These are phyloP conservation scores for Oplegnathus fasciatus DNA, from an alignment of 2,113 vertebrate genomes.

Conservation along the genomic window DNA sequence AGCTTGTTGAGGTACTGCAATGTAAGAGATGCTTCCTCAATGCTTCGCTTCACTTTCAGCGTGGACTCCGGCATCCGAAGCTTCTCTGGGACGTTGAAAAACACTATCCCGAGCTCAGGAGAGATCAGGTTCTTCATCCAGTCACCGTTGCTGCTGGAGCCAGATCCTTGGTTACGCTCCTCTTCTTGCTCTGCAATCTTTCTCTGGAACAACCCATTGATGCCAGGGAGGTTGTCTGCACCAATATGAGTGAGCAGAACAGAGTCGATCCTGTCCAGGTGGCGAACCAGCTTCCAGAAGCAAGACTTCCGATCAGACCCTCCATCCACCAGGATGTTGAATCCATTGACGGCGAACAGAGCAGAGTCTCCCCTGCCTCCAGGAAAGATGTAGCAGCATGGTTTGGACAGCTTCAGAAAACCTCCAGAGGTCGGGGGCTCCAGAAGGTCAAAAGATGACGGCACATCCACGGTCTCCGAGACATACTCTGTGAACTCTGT, in stretches of 20 bases:
- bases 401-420: slow-evolving; percentile 97
- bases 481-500: slow-evolving; percentile 95
- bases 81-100: slow-evolving; percentile 97
- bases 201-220: slow-evolving; percentile 96
- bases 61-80: slow-evolving; percentile 93
- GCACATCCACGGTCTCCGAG: slow-evolving; percentile 95
- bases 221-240: slow-evolving; percentile 96
- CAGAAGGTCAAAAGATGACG: slow-evolving; percentile 95
- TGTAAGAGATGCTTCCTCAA: slow-evolving; percentile 95
- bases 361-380: slow-evolving; percentile 97
- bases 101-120: slow-evolving; percentile 96
- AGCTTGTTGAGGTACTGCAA: slow-evolving; percentile 95
- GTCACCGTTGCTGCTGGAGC: slow-evolving; percentile 93
- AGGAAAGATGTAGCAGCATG: slow-evolving; percentile 99
- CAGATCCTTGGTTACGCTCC: slow-evolving; percentile 92
- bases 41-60: slow-evolving; percentile 95
- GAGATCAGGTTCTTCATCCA: slow-evolving; percentile 98
- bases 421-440: slow-evolving; percentile 98
- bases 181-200: slow-evolving; percentile 97
- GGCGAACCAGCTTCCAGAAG: slow-evolving; percentile 98
- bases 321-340: slow-evolving; percentile 97
- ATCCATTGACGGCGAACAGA: slow-evolving; percentile 97
- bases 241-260: slow-evolving; percentile 97
- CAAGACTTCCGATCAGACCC: slow-evolving; percentile 96
- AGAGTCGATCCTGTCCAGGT: slow-evolving; percentile 96